Conservation (phyloP, 2,888 invertebrate genomes). For the Mythimna vitellina region DNA sequence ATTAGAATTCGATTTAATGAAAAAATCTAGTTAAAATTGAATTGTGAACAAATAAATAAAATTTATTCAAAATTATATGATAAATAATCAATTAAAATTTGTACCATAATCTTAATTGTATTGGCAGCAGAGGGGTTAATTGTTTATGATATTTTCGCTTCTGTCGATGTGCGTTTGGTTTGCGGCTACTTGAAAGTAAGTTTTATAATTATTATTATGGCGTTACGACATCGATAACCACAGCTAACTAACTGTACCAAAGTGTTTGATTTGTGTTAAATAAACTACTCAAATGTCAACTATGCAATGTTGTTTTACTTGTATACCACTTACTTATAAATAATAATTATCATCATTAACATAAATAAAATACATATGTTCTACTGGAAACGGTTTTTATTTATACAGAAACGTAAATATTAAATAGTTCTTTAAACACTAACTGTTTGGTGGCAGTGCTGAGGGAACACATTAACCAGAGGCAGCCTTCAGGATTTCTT, state of each 20-base stretch:
- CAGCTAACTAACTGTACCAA: constrained; percentile 90
- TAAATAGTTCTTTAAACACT: constrained; percentile 80
- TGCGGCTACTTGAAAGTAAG: constrained; percentile 78
- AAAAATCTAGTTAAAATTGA: constrained; percentile 75
- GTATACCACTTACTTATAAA: constrained; percentile 23
- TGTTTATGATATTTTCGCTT: constrained; percentile 79
- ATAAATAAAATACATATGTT: constrained; percentile 63
- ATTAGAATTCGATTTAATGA: constrained; percentile 82
- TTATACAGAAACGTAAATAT: constrained; percentile 75
- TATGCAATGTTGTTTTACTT: constrained; percentile 80
- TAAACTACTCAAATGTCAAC: constrained; percentile 90
- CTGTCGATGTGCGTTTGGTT: constrained; percentile 81
- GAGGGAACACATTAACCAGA: constrained; percentile 73
- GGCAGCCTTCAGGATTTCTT: constrained; percentile 97
- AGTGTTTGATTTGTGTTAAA: constrained; percentile 91
- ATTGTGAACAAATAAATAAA: constrained; percentile 79
- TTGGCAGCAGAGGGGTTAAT: constrained; percentile 66
- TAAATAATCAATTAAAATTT: constrained; percentile 64
- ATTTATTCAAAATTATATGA: constrained; percentile 67
- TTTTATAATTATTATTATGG: constrained; percentile 75
- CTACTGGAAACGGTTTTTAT: constrained; percentile 80
- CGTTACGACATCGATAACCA: constrained; percentile 82
- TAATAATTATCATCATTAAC: constrained; percentile 6
- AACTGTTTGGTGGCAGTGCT: constrained; percentile 66
- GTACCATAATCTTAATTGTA: constrained; percentile 63